Evolutionary conservation across 2,113 vertebrate species (phyloP).

Genomic region (Sapayoa aenigma): DNA sequence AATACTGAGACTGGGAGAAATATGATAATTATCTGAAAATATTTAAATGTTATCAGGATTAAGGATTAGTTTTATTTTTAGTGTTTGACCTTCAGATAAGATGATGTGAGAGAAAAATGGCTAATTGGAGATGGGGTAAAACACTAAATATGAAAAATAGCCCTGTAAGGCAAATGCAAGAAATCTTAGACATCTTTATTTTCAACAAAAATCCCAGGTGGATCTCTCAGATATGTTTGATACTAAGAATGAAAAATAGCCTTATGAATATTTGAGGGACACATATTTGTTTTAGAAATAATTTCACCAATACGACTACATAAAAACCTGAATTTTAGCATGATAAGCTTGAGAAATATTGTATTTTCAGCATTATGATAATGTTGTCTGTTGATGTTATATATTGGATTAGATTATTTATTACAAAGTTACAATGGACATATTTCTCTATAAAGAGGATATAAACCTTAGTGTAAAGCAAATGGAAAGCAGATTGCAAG

Average conservation of each 20-base stretch:
- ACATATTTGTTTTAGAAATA: neutral
- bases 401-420: neutral
- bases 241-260: neutral
- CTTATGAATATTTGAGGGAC: neutral
- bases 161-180: neutral
- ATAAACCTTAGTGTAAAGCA: neutral
- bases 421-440: neutral
- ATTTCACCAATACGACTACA: neutral
- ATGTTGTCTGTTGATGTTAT: fast-evolving
- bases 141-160: neutral
- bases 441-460: neutral
- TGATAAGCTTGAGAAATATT: neutral
- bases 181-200: neutral
- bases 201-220: neutral
- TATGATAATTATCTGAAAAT: neutral
- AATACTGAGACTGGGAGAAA: neutral
- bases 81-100: neutral
- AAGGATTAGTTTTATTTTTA: neutral
- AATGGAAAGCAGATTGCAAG: neutral
- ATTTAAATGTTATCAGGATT: neutral
- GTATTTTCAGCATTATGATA: neutral
- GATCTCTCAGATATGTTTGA: neutral
- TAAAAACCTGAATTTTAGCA: neutral
- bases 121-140: neutral
- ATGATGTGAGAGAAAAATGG: neutral